Evolutionary conservation across 2,797 vertebrate species (phyloP).

Genomic region (Scarus forsteni): DNA sequence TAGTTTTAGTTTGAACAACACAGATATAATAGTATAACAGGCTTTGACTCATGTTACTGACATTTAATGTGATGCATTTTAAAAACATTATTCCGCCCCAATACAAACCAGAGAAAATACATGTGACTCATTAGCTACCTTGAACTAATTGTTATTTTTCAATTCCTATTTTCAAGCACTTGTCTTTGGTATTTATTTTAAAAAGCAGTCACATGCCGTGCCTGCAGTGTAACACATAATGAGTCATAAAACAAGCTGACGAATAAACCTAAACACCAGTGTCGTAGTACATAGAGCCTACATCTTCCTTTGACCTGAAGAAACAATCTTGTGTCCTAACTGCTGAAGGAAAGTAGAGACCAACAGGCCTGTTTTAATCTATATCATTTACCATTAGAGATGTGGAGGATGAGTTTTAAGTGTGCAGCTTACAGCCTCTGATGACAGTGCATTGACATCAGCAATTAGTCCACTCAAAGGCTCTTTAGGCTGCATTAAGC

Average conservation of each 20-base stretch:
- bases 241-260: constrained; percentile 30
- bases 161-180: not conserved
- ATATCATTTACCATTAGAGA: constrained; percentile 48
- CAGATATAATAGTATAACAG: too few species aligned
- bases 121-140: too few species aligned
- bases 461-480: constrained; percentile 74
- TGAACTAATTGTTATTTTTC: too few species aligned
- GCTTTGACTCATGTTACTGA: too few species aligned
- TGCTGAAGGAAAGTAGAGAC: constrained; percentile 29
- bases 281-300: constrained; percentile 46
- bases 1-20: too few species aligned
- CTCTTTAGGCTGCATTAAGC: constrained; percentile 69
- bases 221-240: too few species aligned
- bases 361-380: constrained; percentile 5
- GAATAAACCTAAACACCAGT: constrained; percentile 45
- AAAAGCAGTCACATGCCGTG: constrained; percentile 7
- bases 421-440: constrained; percentile 55
- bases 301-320: constrained; percentile 28
- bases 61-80: too few species aligned
- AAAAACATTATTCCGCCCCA: too few species aligned
- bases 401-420: constrained; percentile 53
- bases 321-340: constrained; percentile 19
- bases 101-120: too few species aligned
- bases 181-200: constrained; percentile 30
- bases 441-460: constrained; percentile 53